Percentiles rank a stretch among this genome's conserved stretches.
phyloP scores from a whole-genome alignment of 2,888 invertebrate species.

The Pseudanteris insignis region DNA sequence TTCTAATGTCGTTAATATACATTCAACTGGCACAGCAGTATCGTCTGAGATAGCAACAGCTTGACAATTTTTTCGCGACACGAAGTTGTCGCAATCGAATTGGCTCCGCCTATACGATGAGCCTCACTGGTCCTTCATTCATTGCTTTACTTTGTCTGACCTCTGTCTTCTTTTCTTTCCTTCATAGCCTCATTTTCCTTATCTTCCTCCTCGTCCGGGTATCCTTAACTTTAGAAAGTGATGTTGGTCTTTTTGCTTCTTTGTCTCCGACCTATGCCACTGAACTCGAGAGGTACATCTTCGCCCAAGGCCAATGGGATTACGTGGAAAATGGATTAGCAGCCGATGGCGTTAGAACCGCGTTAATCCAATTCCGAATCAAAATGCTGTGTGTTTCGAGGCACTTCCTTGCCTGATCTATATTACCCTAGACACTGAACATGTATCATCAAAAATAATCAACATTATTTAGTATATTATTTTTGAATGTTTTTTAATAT shows the following conservation, averaged over 20 bases:
- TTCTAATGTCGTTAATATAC: constrained; percentile 57
- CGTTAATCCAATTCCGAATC: constrained; percentile 50
- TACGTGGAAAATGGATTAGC: constrained; percentile 50
- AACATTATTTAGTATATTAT: constrained; percentile 13
- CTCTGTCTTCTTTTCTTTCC: constrained; percentile 4
- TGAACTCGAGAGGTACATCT: constrained; percentile 26
- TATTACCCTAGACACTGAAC: constrained; percentile 16
- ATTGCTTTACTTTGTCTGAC: constrained; percentile 10
- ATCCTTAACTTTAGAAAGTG: constrained; percentile 19
- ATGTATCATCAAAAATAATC: constrained; percentile 5
- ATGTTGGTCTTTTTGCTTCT: constrained; percentile 11
- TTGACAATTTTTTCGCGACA: constrained; percentile 34
- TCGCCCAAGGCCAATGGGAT: constrained; percentile 47
- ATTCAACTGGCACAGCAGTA: constrained; percentile 48
- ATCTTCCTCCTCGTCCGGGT: constrained; percentile 19
- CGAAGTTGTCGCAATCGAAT: constrained; percentile 47
- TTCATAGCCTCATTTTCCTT: constrained; percentile 19
- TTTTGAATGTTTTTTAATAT: no score
- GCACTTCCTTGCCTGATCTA: constrained; percentile 15
- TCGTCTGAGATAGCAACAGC: constrained; percentile 32
- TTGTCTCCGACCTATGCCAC: constrained; percentile 4
- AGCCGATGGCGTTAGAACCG: constrained; percentile 45
- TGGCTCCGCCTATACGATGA: constrained; percentile 36
- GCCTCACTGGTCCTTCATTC: constrained; percentile 7
- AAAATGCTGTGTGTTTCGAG: constrained; percentile 45